phyloP scores from a whole-genome alignment of 2,797 vertebrate genomes.

The Peromyscus melanophrys region DNA sequence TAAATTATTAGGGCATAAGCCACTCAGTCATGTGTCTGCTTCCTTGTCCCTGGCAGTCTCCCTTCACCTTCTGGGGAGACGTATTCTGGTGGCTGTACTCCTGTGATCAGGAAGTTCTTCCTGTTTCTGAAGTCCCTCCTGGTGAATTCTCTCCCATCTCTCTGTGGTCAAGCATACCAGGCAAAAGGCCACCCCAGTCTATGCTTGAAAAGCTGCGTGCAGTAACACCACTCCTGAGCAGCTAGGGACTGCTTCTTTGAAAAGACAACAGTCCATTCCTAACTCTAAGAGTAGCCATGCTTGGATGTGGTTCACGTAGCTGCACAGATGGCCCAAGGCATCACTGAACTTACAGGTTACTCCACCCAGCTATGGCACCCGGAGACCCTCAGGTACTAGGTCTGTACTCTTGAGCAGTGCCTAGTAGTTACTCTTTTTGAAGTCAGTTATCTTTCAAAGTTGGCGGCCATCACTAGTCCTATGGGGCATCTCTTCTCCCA shows the following conservation, averaged over 20 bases:
- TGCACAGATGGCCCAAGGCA: not conserved
- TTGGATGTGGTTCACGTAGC: not conserved
- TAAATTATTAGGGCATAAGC: not conserved
- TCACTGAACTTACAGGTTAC: not conserved
- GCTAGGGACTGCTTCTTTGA: not conserved
- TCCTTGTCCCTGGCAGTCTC: not conserved
- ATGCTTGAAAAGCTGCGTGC: not conserved
- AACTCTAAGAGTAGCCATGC: not conserved
- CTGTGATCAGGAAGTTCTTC: not conserved
- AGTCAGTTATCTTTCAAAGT: not conserved
- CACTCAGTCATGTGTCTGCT: not conserved
- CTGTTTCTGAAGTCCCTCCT: not conserved
- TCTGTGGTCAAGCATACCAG: not conserved
- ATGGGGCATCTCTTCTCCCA: not conserved
- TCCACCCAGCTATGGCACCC: rapidly evolving
- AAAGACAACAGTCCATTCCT: not conserved
- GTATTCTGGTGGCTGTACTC: not conserved
- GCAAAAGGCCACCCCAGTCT: not conserved
- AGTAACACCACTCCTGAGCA: not conserved
- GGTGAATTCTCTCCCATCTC: too few species aligned
- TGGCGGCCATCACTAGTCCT: not conserved
- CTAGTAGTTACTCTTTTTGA: not conserved
- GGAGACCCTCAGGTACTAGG: not conserved
- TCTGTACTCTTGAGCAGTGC: not conserved
- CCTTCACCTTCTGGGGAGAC: not conserved